Evolutionary conservation across 2,888 invertebrate genomes (phyloP).

Genomic region (Cataglyphis livida): DNA sequence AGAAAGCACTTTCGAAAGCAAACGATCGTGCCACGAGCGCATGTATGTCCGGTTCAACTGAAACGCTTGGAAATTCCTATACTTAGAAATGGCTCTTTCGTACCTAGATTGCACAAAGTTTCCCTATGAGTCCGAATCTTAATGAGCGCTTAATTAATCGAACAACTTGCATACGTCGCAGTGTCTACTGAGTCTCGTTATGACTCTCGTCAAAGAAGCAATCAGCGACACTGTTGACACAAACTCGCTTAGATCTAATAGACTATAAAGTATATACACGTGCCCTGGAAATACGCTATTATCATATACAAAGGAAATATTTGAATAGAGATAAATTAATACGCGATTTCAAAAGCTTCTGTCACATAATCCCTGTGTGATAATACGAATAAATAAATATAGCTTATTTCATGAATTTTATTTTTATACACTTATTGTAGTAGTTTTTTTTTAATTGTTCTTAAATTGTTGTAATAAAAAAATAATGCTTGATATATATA

Average conservation of each 20-base stretch:
- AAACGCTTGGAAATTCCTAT: conserved; percentile 37
- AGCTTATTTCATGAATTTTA: not conserved
- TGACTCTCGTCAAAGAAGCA: conserved; percentile 37
- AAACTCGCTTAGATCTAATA: not conserved
- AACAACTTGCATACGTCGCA: conserved; percentile 62
- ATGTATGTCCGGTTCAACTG: conserved; percentile 28
- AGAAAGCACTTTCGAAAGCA: conserved; percentile 29
- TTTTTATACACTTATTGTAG: not conserved
- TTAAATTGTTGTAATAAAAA: conserved; percentile 7
- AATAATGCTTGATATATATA: not conserved
- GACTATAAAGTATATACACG: not conserved
- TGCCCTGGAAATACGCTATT: not conserved
- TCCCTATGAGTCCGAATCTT: conserved; percentile 37
- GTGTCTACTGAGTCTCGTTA: conserved; percentile 19
- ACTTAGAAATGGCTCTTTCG: conserved; percentile 43
- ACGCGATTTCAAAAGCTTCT: not conserved
- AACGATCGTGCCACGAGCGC: conserved; percentile 45
- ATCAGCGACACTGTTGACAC: conserved; percentile 44
- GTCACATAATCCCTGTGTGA: not conserved
- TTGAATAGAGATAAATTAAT: conserved; percentile 20
- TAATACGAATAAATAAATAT: conserved; percentile 8
- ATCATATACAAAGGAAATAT: not conserved
- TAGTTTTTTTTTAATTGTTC: not conserved
- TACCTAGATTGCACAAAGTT: conserved; percentile 48
- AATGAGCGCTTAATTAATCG: conserved; percentile 70